Base-by-base conservation (phyloP, 2,797 vertebrate genomes). In the Gila robusta region DNA sequence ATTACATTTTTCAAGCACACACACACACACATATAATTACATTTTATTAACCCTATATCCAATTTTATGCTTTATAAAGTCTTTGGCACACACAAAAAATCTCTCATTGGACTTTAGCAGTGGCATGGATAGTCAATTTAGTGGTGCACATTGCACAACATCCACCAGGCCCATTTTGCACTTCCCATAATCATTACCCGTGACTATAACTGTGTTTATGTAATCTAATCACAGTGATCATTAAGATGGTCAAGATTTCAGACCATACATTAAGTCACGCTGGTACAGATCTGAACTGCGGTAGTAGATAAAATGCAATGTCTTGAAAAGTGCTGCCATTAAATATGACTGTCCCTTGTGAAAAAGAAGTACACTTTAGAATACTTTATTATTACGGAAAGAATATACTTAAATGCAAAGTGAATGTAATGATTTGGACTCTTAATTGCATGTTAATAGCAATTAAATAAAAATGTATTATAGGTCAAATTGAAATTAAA, bases 81-180 rank as follows among this genome's bases (percentile, higher is more conserved):
- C 56, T 86, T 86, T 81, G 84, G 69, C 78, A 86, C 56, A 37
- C 49, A 19, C 2, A 54, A 59, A 19, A 62, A 73, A 37, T 12
- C 16, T 41, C 16, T 28, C 3, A 49, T 26, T 37, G 23, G 59
- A 74, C 23, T n/a, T 39, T 39, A 66, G 26, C 52, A 76, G 21
- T 49, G 72, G n/a, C n/a, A 62, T 81, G 32, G 32, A 19, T 23
- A 81, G 41, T 35, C 41, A n/a, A 21, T 72, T 84, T 54, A 49
- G 49, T 41, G 49, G 32, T 32, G 47, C 44, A 78, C 72, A 69
- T 52, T 83, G 71, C 23, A 84, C 21, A 74, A 66, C 35, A 28
- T 26, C 23, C 47, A 78, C 41, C 64, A 32, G 66, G 11, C 66
- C 17, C 11, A n/a, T 56, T 79, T 79, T 71, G 37, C 35, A 47